Percentiles rank a stretch among this genome's conserved stretches.
These are phyloP conservation scores for Goniozus legneri DNA, from an alignment of 1,140 invertebrate genomes.

Conservation along the genomic window DNA sequence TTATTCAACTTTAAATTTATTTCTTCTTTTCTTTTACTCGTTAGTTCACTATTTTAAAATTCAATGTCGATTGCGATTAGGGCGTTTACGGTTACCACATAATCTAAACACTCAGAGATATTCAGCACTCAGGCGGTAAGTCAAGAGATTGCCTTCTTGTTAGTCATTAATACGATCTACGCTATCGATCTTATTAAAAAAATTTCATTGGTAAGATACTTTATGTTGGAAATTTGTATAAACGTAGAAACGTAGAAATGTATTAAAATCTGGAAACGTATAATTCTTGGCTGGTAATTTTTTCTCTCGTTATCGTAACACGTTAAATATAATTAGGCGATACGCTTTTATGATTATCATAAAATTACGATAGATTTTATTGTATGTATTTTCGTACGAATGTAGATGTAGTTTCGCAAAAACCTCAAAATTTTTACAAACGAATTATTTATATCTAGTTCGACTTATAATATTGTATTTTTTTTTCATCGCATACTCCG, in stretches of 20 bases:
- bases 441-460: constrained; percentile 44
- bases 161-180: constrained; percentile 36
- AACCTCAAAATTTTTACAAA: constrained; percentile 48
- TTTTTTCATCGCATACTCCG: constrained; percentile 18
- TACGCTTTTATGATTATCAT: constrained; percentile 42
- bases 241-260: constrained; percentile 51
- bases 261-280: constrained; percentile 48
- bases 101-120: constrained; percentile 38
- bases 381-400: constrained; percentile 30
- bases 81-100: constrained; percentile 26
- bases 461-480: constrained; percentile 40
- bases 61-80: constrained; percentile 39
- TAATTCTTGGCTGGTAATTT: constrained; percentile 27
- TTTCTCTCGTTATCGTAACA: constrained; percentile 17
- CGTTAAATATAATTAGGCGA: constrained; percentile 43
- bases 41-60: constrained; percentile 38
- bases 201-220: not conserved
- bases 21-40: constrained; percentile 30
- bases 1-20: constrained; percentile 51
- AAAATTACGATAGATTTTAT: constrained; percentile 44
- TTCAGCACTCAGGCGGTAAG: constrained; percentile 36
- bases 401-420: constrained; percentile 39
- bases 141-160: too few relatives aligned
- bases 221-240: constrained; percentile 43
- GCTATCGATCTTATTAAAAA: constrained; percentile 28